Evolutionary conservation across 2,888 invertebrate genomes (phyloP), one percentile per base, ranked within the genome.

Genomic region (Scaptomyza polygonia): DNA sequence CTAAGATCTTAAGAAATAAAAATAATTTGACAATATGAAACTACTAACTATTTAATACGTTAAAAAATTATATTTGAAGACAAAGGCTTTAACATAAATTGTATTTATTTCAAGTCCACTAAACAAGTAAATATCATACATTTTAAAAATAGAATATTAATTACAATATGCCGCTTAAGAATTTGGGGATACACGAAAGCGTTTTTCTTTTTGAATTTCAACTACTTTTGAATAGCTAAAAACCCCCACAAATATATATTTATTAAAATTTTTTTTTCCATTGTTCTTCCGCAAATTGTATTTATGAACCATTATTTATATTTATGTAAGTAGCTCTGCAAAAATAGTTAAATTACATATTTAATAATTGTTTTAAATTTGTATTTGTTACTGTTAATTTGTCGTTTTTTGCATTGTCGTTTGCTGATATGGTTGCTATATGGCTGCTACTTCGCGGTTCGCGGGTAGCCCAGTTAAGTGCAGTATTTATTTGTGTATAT

Each of bases 341-440:
- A 73, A 76, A 73, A 76, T 76, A 71, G 62, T 62, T 57, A 21
- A 54, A 66, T 57, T 73, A 51, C 39, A 65, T 27, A 42, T 56
- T 29, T 34, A 29, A 18, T 72, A 30, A 42, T 49, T 64, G 47
- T 30, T 59, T 59, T 42, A 47, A 16, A 53, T 14, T 48, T 64
- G 18, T 30, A 40, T 52, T 61, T 29, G 52, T 55, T 57, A 44
- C 27, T 58, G 47, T 59, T 62, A 40, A 21, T 58, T 69, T 54
- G 59, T 55, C 70, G 49, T 67, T 72, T 48, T 44, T 68, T 78
- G 67, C 79, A 86, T 73, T 86, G 70, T 86, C 86, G 68, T 67
- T 68, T 77, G 73, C 74, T 83, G 83, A 81, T 81, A 81, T 81
- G 83, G 52, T 68, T 79, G 63, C 44, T 51, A 58, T 57, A 57